Evolutionary conservation across 2,888 invertebrate species (phyloP), one percentile per base, ranked within the genome.

Genomic region (Stramonita haemastoma): DNA sequence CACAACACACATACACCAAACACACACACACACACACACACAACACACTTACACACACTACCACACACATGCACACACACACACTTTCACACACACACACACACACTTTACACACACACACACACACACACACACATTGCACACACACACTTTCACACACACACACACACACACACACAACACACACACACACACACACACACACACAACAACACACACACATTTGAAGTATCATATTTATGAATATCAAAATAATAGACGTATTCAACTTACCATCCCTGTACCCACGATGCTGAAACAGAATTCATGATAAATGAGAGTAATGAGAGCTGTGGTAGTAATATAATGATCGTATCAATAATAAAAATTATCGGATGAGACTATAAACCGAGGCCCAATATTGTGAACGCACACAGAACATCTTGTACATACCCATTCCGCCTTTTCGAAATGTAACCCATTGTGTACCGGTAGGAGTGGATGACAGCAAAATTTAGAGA

Each of bases 231-330:
- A 66, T 66, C 13, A 22, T 22, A 66, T 4, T 1, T 22, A 66
- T 13, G 13, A 66, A 66, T 13, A 26, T 22, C 17, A 66, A 66
- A 66, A 66, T 66, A 66, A 66, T 66, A 19, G 26, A 66, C 17
- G 66, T 22, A 66, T 22, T 8, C 46, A 46, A 84, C 84, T 32
- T 84, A 84, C 84, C 84, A 84, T 46, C 84, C 84, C 26, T 84
- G 84, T 0, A 84, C 56, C 84, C 84, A 84, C 6, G 84, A 84
- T 8, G 84, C 84, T 84, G 84, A 26, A 84, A 84, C 26, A 56
- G 2, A 46, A 46, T 46, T 46, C 4, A 46, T 46, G 46, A 46
- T 46, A 46, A 84, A 46, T 46, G 4, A 46, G 46, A 46, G 46
- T 46, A 46, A n/a, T n/a, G n/a, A n/a, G n/a, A n/a, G n/a, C n/a